Evolutionary conservation across 1,140 invertebrate genomes (phyloP).

Genomic region (Frieseomelitta varia): DNA sequence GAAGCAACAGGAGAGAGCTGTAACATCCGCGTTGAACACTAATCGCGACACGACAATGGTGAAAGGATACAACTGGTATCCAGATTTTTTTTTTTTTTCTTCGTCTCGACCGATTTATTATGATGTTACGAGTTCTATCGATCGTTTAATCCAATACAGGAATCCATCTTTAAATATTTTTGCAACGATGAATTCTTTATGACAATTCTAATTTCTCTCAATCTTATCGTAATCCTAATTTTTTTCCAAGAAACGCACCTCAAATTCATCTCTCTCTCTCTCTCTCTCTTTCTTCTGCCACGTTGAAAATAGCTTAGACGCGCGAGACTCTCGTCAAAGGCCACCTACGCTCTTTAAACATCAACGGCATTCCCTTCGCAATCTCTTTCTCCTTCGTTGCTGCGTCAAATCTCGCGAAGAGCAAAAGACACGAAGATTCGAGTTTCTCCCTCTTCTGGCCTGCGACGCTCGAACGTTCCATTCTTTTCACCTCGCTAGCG

Average conservation of each 20-base stretch:
- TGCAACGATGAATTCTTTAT: too few relatives aligned
- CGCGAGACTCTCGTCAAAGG: neutral
- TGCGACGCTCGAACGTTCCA: neutral
- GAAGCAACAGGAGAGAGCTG: neutral
- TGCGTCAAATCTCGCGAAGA: neutral
- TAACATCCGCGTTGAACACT: neutral
- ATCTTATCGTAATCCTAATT: too few relatives aligned
- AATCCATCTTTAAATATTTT: neutral
- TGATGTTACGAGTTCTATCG: neutral
- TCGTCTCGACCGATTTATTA: neutral
- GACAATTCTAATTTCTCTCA: too few relatives aligned
- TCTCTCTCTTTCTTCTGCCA: neutral
- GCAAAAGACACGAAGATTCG: neutral
- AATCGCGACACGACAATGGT: neutral
- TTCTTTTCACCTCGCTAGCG: too few relatives aligned
- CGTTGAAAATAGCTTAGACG: neutral
- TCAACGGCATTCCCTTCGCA: neutral
- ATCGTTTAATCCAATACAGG: constrained; percentile 2
- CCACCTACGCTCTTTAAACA: neutral
- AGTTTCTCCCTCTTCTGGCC: neutral
- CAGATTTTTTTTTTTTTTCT: neutral
- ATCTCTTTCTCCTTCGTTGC: neutral
- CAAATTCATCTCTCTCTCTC: neutral
- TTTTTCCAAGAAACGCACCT: neutral
- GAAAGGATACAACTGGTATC: neutral